These are phyloP conservation scores for Malurus splendens DNA, from an alignment of 2,797 vertebrate genomes.

Conservation along the genomic window DNA sequence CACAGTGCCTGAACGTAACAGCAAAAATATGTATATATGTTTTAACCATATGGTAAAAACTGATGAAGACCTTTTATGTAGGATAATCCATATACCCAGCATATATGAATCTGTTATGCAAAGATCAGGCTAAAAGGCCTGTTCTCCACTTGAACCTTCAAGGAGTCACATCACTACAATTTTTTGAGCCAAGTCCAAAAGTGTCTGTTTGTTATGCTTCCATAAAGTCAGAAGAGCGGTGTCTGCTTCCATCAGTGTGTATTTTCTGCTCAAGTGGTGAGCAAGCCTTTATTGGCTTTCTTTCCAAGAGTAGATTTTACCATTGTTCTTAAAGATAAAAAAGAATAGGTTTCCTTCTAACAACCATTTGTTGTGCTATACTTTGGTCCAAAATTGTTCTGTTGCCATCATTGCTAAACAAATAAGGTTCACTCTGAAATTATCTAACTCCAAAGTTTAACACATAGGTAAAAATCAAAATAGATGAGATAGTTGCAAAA, in stretches of 20 bases:
- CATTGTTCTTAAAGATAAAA: neutral
- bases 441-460: neutral
- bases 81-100: constrained; percentile 11
- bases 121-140: neutral
- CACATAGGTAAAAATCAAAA: neutral
- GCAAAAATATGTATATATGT: constrained; percentile 57
- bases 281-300: neutral
- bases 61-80: constrained; percentile 62
- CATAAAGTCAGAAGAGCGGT: neutral
- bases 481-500: neutral
- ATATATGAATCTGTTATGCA: constrained; percentile 3
- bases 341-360: neutral
- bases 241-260: accelerated
- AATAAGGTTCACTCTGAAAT: neutral
- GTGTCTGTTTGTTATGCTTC: neutral
- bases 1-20: constrained; percentile 62
- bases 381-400: neutral
- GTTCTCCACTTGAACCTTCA: constrained; percentile 5
- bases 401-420: neutral
- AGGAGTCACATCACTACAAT: neutral
- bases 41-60: constrained; percentile 66
- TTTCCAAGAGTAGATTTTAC: neutral
- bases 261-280: neutral
- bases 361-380: neutral
- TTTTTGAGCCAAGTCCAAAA: neutral